These are phyloP conservation scores for Pogonophryne albipinna DNA, from an alignment of 2,797 vertebrate genomes.

Conservation along the genomic window DNA sequence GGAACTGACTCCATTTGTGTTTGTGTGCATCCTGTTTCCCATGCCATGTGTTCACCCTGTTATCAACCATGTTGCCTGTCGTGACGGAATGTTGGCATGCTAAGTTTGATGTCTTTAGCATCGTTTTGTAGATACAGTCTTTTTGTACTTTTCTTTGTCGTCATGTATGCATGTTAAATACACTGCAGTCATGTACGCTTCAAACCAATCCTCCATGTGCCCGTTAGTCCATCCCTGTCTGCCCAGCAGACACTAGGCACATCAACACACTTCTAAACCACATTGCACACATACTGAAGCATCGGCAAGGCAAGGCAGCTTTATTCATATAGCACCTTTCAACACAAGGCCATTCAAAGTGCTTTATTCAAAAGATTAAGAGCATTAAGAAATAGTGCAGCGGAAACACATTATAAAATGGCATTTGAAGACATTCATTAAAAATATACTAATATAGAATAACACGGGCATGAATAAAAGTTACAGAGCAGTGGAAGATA, in stretches of 20 bases:
- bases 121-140: slow-evolving; percentile 7
- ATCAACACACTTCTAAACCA: not conserved
- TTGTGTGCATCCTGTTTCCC: slow-evolving; percentile 3
- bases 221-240: slow-evolving; percentile 31
- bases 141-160: slow-evolving; percentile 23
- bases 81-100: slow-evolving; percentile 19
- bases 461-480: too few relatives aligned
- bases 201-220: slow-evolving; percentile 7
- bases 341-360: too few relatives aligned
- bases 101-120: slow-evolving; percentile 3
- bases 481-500: too few relatives aligned
- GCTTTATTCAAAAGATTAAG: too few relatives aligned
- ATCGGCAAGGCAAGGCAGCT: too few relatives aligned
- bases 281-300: slow-evolving; percentile 15
- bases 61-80: not conserved
- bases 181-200: slow-evolving; percentile 38
- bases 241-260: slow-evolving; percentile 6
- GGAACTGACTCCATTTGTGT: not conserved
- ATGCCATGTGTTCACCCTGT: slow-evolving; percentile 1
- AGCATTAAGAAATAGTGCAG: too few relatives aligned
- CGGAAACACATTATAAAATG: too few relatives aligned
- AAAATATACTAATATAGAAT: too few relatives aligned
- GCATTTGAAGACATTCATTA: too few relatives aligned
- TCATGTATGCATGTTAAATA: slow-evolving; percentile 15
- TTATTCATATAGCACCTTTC: too few relatives aligned